Conservation (phyloP, 2,888 invertebrate species). For the Morpho deidamia region DNA sequence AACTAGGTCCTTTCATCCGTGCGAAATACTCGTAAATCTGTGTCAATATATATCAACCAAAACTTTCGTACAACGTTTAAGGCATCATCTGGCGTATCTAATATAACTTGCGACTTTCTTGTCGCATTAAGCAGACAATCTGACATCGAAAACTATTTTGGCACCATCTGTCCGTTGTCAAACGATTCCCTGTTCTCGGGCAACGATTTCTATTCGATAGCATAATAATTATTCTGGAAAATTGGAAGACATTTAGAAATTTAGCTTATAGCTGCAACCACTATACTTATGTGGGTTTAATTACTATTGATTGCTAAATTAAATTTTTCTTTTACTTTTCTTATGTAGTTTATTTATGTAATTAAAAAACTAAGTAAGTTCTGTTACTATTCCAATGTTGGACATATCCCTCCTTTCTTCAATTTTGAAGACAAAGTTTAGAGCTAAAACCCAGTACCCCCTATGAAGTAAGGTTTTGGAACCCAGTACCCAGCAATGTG, state of each 20-base stretch:
- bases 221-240: neutral
- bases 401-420: too few relatives aligned
- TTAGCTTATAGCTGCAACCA: neutral
- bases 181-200: constrained; percentile 4
- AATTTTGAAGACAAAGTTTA: too few relatives aligned
- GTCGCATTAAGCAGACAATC: constrained; percentile 35
- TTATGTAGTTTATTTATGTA: too few relatives aligned
- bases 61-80: neutral
- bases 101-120: constrained; percentile 33
- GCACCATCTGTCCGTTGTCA: constrained; percentile 29
- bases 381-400: too few relatives aligned
- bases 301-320: too few relatives aligned
- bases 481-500: too few relatives aligned
- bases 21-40: too few relatives aligned
- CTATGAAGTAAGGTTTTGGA: too few relatives aligned
- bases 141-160: constrained; percentile 30
- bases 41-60: neutral
- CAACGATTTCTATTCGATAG: constrained; percentile 3
- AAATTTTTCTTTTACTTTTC: too few relatives aligned
- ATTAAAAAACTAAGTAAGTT: too few relatives aligned
- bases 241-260: neutral
- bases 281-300: neutral
- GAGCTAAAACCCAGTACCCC: too few relatives aligned
- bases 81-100: constrained; percentile 30
- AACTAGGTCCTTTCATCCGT: too few relatives aligned